phyloP scores from a whole-genome alignment of 2,888 invertebrate genomes.

The Peribatodes rhomboidaria region DNA sequence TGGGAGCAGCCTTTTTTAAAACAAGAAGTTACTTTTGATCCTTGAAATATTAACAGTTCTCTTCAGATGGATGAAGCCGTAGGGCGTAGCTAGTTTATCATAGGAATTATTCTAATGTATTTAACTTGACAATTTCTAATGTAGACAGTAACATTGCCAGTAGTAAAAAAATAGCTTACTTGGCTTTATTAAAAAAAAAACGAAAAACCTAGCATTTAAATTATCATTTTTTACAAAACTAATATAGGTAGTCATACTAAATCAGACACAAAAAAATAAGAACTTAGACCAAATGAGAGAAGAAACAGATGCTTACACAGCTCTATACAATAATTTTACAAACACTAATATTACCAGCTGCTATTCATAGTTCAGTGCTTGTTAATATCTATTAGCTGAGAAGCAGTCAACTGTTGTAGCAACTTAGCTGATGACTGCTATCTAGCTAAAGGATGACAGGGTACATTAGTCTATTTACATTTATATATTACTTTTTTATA shows the following conservation, averaged over 20 bases:
- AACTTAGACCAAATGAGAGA: conserved; percentile 1
- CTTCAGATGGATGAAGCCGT: too few relatives aligned
- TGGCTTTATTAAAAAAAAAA: too few relatives aligned
- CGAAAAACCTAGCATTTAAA: too few relatives aligned
- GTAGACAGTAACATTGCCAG: too few relatives aligned
- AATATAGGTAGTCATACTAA: not conserved
- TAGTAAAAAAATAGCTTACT: too few relatives aligned
- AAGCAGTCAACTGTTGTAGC: not conserved
- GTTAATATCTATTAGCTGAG: not conserved
- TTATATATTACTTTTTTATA: conserved; percentile 15
- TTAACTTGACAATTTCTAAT: too few relatives aligned
- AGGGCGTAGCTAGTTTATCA: too few relatives aligned
- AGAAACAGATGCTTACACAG: not conserved
- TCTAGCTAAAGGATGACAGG: conserved; percentile 2
- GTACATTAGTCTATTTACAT: conserved; percentile 21
- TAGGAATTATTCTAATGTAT: too few relatives aligned
- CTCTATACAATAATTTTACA: conserved; percentile 9
- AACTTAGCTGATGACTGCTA: not conserved
- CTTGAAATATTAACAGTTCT: too few relatives aligned
- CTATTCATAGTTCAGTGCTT: conserved; percentile 8
- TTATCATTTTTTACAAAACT: not conserved
- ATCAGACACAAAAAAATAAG: not conserved
- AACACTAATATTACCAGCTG: conserved; percentile 9
- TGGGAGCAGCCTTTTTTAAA: too few relatives aligned
- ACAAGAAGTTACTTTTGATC: too few relatives aligned